These are phyloP conservation scores for Dermatemys mawii DNA, from an alignment of 2,113 vertebrate species.

Conservation along the genomic window DNA sequence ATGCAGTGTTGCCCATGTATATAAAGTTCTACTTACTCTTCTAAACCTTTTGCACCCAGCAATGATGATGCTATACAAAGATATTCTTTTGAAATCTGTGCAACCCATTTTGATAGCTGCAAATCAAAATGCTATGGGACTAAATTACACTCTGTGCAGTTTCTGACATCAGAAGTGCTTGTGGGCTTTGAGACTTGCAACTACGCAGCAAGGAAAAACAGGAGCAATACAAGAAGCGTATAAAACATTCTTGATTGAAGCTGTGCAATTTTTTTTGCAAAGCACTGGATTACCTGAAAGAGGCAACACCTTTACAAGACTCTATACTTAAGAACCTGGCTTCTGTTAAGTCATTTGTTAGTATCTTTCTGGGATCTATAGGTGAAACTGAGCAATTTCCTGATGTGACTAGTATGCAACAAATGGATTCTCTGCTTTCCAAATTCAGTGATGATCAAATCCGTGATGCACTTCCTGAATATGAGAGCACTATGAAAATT, in stretches of 20 bases:
- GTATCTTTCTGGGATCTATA: not conserved
- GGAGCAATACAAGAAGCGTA: not conserved
- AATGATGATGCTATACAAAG: not conserved
- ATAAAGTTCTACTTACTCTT: not conserved
- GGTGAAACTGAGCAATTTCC: not conserved
- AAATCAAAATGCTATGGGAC: not conserved
- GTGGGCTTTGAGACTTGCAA: not conserved
- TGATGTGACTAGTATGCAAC: not conserved
- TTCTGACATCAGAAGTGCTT: not conserved
- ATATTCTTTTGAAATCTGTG: not conserved
- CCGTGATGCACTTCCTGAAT: not conserved
- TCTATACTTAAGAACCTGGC: not conserved
- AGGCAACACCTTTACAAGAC: not conserved
- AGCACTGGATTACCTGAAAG: not conserved
- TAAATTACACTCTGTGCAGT: not conserved
- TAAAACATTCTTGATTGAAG: not conserved
- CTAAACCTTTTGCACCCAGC: not conserved
- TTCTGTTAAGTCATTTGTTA: not conserved
- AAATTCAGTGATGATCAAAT: not conserved
- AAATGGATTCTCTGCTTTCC: not conserved
- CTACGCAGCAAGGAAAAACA: not conserved
- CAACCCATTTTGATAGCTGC: not conserved
- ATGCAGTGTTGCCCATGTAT: not conserved
- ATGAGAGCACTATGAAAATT: not conserved
- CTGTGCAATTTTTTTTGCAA: not conserved